phyloP scores from a whole-genome alignment of 2,797 vertebrate species.

The Parauchenoglanis punctatus region DNA sequence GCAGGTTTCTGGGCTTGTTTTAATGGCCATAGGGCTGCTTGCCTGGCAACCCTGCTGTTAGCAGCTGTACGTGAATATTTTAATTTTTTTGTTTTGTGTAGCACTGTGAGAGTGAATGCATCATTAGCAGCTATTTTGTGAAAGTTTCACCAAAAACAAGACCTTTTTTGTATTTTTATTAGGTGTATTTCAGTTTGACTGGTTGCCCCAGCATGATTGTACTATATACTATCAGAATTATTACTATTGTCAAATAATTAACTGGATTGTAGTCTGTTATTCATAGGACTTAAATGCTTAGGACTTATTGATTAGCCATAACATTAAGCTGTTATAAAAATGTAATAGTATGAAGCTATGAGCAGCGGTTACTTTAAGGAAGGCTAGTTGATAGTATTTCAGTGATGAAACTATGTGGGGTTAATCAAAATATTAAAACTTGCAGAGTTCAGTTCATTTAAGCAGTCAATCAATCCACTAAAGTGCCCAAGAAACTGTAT shows the following conservation, averaged over 20 bases:
- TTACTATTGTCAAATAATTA: not conserved
- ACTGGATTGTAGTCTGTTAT: not conserved
- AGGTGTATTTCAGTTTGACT: not conserved
- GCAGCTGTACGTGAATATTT: slow-evolving; percentile 16
- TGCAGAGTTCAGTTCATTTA: not conserved
- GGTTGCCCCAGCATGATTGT: not conserved
- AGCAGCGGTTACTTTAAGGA: not conserved
- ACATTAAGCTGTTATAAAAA: slow-evolving; percentile 1
- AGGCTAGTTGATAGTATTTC: not conserved
- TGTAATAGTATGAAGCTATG: not conserved
- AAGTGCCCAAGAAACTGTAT: not conserved
- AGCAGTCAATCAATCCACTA: not conserved
- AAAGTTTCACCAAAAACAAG: not conserved
- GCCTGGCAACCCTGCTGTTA: slow-evolving; percentile 10
- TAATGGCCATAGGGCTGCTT: slow-evolving; percentile 9
- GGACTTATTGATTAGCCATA: too few relatives aligned
- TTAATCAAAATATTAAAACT: not conserved
- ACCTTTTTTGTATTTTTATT: not conserved
- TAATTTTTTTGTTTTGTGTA: slow-evolving; percentile 4
- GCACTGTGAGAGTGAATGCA: not conserved
- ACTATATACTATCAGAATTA: not conserved
- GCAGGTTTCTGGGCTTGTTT: slow-evolving; percentile 2
- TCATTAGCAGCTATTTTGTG: slow-evolving; percentile 4
- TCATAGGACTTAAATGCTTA: not conserved
- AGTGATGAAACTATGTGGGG: not conserved